Percentiles rank a stretch among this genome's conserved stretches.
phyloP scores from a whole-genome alignment of 92 coral and sea anemone species.

The Phenganax marumi region DNA sequence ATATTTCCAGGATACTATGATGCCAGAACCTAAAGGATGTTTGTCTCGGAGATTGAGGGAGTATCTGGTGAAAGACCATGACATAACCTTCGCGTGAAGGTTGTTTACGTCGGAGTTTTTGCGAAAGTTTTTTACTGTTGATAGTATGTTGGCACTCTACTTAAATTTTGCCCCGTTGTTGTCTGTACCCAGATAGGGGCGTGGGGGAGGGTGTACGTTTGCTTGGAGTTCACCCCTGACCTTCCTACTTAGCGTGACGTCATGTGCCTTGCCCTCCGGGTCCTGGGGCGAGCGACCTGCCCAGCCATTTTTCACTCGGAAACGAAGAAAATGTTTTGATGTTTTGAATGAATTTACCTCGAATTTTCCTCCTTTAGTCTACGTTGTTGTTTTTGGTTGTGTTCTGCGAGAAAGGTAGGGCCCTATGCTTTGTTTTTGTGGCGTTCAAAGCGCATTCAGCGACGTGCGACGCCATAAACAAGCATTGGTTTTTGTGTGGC shows the following conservation, averaged over 20 bases:
- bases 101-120: not conserved
- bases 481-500: not conserved
- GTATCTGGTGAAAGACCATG: constrained; percentile 31
- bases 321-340: constrained; percentile 4
- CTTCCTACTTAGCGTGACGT: constrained; percentile 18
- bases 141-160: too few relatives aligned
- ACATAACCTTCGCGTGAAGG: not conserved
- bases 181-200: too few relatives aligned
- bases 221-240: too few relatives aligned
- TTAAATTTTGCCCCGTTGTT: too few relatives aligned
- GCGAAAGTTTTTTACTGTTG: too few relatives aligned
- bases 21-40: not conserved
- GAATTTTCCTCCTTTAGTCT: not conserved
- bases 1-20: constrained; percentile 64
- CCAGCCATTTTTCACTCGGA: constrained; percentile 23
- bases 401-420: constrained; percentile 23
- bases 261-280: not conserved
- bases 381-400: constrained; percentile 18
- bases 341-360: constrained; percentile 11
- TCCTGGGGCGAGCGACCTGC: constrained; percentile 42
- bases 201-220: too few relatives aligned
- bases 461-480: constrained; percentile 16
- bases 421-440: not conserved
- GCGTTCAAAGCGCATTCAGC: not conserved
- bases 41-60: constrained; percentile 12